Percentiles rank a stretch among this genome's conserved stretches.
phyloP scores from a whole-genome alignment of 1,140 invertebrate genomes.

The Drosophila subpulchrella region DNA sequence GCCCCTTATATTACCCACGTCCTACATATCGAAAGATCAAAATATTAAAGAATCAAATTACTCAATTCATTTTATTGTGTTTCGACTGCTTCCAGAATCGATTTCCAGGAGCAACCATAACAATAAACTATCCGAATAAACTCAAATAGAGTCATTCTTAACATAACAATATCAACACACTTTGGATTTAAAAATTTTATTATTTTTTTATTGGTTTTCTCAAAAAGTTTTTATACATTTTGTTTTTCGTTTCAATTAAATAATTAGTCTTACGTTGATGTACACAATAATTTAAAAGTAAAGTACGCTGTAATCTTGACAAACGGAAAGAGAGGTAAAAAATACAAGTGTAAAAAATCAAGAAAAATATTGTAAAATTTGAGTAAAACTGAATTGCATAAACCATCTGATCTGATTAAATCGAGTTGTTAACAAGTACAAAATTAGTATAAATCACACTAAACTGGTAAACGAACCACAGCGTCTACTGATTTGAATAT shows the following conservation, averaged over 20 bases:
- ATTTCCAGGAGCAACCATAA: no score
- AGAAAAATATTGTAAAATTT: slow-evolving; percentile 48
- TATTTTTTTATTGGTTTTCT: slow-evolving; percentile 77
- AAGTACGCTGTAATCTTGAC: slow-evolving; percentile 62
- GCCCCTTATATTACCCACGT: not conserved
- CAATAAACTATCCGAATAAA: no score
- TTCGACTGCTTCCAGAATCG: no score
- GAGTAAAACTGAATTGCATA: slow-evolving; percentile 18
- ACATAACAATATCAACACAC: not conserved
- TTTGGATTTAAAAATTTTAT: slow-evolving; percentile 70
- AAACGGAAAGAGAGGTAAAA: slow-evolving; percentile 52
- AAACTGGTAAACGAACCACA: slow-evolving; percentile 40
- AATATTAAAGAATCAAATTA: no score
- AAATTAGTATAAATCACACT: slow-evolving; percentile 47
- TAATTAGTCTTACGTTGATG: slow-evolving; percentile 82
- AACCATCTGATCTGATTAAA: slow-evolving; percentile 8
- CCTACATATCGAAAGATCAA: not conserved
- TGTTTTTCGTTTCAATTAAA: slow-evolving; percentile 70
- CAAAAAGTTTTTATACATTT: slow-evolving; percentile 65
- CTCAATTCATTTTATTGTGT: no score
- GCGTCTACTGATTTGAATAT: slow-evolving; percentile 28
- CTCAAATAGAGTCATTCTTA: not conserved
- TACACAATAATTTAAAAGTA: slow-evolving; percentile 77
- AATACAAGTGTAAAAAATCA: slow-evolving; percentile 31
- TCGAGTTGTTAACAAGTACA: slow-evolving; percentile 44